A percentile compares a stretch with the other conserved stretches of the same genome.
phyloP scores from a whole-genome alignment of 2,113 vertebrate genomes.

The Phrynocephalus versicolor region DNA sequence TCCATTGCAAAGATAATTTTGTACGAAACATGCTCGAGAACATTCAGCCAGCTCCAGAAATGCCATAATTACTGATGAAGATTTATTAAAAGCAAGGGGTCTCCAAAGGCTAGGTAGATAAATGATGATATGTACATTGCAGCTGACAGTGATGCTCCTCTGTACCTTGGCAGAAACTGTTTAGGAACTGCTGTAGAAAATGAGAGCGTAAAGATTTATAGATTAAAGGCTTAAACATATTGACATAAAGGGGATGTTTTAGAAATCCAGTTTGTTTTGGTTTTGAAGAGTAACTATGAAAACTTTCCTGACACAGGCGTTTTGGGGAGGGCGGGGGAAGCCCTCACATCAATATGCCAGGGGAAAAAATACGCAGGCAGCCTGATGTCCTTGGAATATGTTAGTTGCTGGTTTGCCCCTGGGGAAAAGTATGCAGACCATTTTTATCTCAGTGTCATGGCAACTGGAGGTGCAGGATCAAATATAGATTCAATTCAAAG shows the following conservation, averaged over 20 bases:
- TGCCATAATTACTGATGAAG: constrained; percentile 25
- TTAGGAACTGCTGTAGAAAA: constrained; percentile 29
- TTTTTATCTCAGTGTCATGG: constrained; percentile 47
- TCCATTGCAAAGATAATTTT: constrained; percentile 12
- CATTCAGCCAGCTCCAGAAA: neutral
- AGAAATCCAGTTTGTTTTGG: neutral
- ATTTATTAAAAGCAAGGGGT: constrained; percentile 26
- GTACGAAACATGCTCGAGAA: neutral
- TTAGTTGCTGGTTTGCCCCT: constrained; percentile 32
- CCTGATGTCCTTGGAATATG: constrained; percentile 35
- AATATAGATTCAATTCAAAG: constrained; percentile 44
- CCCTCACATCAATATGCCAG: constrained; percentile 26
- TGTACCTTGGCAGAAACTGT: constrained; percentile 15
- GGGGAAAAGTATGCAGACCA: constrained; percentile 23
- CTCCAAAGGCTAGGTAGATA: neutral
- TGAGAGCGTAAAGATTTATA: constrained; percentile 35
- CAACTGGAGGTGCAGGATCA: constrained; percentile 45
- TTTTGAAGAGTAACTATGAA: neutral
- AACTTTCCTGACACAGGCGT: constrained; percentile 21
- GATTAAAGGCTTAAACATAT: constrained; percentile 24
- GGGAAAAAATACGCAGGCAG: constrained; percentile 24
- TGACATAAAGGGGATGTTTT: constrained; percentile 16
- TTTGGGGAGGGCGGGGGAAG: constrained; percentile 19
- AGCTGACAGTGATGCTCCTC: constrained; percentile 13
- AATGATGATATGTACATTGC: constrained; percentile 13